Evolutionary conservation across 2,113 vertebrate genomes (phyloP), one percentile per base, ranked within the genome.

Genomic region (Brachirus orientalis): DNA sequence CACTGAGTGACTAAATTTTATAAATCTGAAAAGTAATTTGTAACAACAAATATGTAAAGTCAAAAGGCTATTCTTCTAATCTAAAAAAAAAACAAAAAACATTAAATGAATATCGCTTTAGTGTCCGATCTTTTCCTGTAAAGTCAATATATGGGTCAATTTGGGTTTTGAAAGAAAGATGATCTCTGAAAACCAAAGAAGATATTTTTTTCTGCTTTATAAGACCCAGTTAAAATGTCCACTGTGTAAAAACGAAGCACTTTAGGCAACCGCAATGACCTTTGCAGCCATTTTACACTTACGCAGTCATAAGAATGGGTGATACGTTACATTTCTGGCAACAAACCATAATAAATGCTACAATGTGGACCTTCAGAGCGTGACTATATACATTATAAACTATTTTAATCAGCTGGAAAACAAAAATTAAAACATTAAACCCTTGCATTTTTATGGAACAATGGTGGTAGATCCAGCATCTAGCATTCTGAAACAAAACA

Each of bases 1-100:
- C 40, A 35, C 0, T 58, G 56, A 84, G 18, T 17, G 47, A 44
- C 20, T 28, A 45, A 36, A 51, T 22, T 12, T 63, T 36, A 62
- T 33, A 52, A 8, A 45, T 33, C 16, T 19, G 8, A 45, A 40
- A 14, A 40, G 13, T 67, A 18, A 59, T 17, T 38, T 40, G n/a
- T 13, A 36, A 54, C 8, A 53, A 9, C 48, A 35, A 35, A 66
- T 10, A 18, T 18, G 10, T 54, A 2, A 17, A 6, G 4, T 18
- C 33, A 17, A 17, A 5, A 36, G 3, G n/a, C 4, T 2, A 36
- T 52, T 8, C 13, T 13, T 10, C 9, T 35, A 33, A 16, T 33
- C 48, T 51, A 7, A 19, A 4, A 6, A 1, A 1, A 20, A 48
- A 19, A 4, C 5, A 1, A 1, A 20, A 48, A 20, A 48, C 44